Percentiles rank a stretch among this genome's conserved stretches.
Conservation (phyloP, 2,888 invertebrate species). For the Euproctis similis region DNA sequence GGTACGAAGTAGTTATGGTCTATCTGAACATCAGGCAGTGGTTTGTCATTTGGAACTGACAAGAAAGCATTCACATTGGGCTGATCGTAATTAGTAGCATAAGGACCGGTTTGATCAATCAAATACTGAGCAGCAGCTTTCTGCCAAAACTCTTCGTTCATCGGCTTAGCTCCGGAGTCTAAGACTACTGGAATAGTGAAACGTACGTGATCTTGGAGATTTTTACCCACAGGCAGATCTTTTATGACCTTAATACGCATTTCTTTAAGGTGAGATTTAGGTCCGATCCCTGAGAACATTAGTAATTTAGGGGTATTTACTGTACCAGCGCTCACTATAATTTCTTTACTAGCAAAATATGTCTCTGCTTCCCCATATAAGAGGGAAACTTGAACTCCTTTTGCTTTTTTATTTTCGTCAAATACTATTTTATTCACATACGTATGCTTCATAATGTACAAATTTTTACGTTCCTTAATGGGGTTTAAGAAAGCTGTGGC, state of each 20-base stretch:
- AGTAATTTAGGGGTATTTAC: slow-evolving; percentile 54
- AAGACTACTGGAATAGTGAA: slow-evolving; percentile 56
- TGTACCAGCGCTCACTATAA: slow-evolving; percentile 55
- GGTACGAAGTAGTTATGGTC: slow-evolving; percentile 62
- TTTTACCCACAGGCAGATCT: slow-evolving; percentile 57
- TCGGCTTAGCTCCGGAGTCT: slow-evolving; percentile 42
- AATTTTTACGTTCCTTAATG: slow-evolving; percentile 42
- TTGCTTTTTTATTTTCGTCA: slow-evolving; percentile 35
- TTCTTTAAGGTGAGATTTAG: slow-evolving; percentile 39
- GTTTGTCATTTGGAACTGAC: slow-evolving; percentile 41
- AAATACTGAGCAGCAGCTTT: slow-evolving; percentile 55
- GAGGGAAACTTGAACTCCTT: slow-evolving; percentile 40
- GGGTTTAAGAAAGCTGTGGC: slow-evolving; percentile 66
- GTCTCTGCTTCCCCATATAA: slow-evolving; percentile 32
- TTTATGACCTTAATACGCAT: slow-evolving; percentile 39
- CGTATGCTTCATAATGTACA: slow-evolving; percentile 49
- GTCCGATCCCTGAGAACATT: slow-evolving; percentile 60
- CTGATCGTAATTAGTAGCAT: slow-evolving; percentile 57
- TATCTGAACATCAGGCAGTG: slow-evolving; percentile 57
- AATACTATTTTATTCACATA: slow-evolving; percentile 37
- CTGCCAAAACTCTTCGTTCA: slow-evolving; percentile 45
- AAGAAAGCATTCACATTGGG: slow-evolving; percentile 62
- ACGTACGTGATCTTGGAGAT: slow-evolving; percentile 66
- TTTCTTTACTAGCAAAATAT: slow-evolving; percentile 47
- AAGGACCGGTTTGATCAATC: slow-evolving; percentile 54